Percentiles rank a stretch among this genome's conserved stretches.
phyloP scores from a whole-genome alignment of 2,113 vertebrate species.

The Atherinomorus stipes region DNA sequence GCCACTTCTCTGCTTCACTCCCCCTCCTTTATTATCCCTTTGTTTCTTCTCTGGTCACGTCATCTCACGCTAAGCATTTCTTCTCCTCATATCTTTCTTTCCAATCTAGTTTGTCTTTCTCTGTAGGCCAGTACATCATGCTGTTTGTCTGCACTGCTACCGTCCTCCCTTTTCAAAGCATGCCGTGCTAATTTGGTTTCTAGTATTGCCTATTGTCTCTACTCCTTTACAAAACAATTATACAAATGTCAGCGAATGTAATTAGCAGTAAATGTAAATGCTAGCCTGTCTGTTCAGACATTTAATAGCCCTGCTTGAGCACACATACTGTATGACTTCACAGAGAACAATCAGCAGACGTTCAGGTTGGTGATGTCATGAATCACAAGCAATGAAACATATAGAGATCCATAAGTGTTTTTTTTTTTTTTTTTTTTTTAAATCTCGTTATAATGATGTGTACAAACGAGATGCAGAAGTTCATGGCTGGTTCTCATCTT shows the following conservation, averaged over 20 bases:
- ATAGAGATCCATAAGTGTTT: not conserved
- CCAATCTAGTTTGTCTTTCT: slow-evolving; percentile 50
- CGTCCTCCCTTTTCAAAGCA: slow-evolving; percentile 44
- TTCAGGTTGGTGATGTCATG: slow-evolving; percentile 39
- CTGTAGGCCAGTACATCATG: slow-evolving; percentile 1
- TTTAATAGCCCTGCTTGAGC: slow-evolving; percentile 51
- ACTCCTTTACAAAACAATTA: slow-evolving; percentile 43
- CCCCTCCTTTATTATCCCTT: slow-evolving; percentile 63
- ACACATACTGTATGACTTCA: slow-evolving; percentile 25
- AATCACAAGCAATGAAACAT: slow-evolving; percentile 33
- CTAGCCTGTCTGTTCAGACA: slow-evolving; percentile 36
- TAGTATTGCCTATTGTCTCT: slow-evolving; percentile 33
- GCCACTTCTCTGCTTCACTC: slow-evolving; percentile 45
- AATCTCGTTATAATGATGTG: not conserved
- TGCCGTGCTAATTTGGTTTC: slow-evolving; percentile 28
- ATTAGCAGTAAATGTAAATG: slow-evolving; percentile 40
- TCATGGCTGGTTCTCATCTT: slow-evolving; percentile 2
- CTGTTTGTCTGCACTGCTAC: slow-evolving; percentile 32
- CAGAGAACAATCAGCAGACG: slow-evolving; percentile 10
- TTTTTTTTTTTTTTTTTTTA: slow-evolving; percentile 1
- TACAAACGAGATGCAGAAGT: not conserved
- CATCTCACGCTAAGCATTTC: slow-evolving; percentile 38
- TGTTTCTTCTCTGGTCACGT: slow-evolving; percentile 67
- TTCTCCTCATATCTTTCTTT: slow-evolving; percentile 37
- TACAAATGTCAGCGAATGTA: slow-evolving; percentile 55